Evolutionary conservation across 2,797 vertebrate species (phyloP).

Genomic region (Echiichthys vipera): DNA sequence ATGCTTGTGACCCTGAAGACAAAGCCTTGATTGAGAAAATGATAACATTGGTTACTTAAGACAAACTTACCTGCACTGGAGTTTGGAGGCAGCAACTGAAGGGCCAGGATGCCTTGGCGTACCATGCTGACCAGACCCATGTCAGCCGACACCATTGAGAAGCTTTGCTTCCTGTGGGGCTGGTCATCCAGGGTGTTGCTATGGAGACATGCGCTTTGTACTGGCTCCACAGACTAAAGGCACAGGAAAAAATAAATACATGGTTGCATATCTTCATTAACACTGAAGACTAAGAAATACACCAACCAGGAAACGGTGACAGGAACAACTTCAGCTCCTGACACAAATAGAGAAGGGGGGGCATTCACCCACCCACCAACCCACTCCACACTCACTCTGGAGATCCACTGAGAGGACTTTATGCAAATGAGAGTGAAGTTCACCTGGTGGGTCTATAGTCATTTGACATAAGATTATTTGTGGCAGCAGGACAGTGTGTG

Average conservation of each 20-base stretch:
- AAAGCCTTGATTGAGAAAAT: background rate
- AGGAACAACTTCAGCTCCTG: too few relatives aligned
- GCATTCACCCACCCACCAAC: too few relatives aligned
- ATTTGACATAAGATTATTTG: too few relatives aligned
- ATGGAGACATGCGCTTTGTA: slow-evolving; percentile 71
- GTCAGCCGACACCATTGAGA: slow-evolving; percentile 95
- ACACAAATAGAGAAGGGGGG: too few relatives aligned
- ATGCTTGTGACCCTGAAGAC: background rate
- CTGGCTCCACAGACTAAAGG: slow-evolving; percentile 80
- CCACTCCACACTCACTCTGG: background rate
- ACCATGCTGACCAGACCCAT: slow-evolving; percentile 98
- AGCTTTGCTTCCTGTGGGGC: slow-evolving; percentile 83
- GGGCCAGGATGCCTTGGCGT: slow-evolving; percentile 94
- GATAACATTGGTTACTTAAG: too few relatives aligned
- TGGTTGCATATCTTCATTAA: slow-evolving; percentile 24
- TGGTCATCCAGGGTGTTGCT: slow-evolving; percentile 76
- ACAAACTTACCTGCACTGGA: slow-evolving; percentile 91
- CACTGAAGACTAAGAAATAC: background rate
- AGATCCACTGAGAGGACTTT: background rate
- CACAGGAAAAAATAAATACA: slow-evolving; percentile 27
- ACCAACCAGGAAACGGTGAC: too few relatives aligned
- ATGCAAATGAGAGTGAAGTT: too few relatives aligned
- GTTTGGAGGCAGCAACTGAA: slow-evolving; percentile 95
- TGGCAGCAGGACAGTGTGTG: background rate
- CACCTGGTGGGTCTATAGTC: too few relatives aligned